Evolutionary conservation across 2,797 vertebrate genomes (phyloP), one percentile per base, ranked within the genome.

Genomic region (Poecilia picta): DNA sequence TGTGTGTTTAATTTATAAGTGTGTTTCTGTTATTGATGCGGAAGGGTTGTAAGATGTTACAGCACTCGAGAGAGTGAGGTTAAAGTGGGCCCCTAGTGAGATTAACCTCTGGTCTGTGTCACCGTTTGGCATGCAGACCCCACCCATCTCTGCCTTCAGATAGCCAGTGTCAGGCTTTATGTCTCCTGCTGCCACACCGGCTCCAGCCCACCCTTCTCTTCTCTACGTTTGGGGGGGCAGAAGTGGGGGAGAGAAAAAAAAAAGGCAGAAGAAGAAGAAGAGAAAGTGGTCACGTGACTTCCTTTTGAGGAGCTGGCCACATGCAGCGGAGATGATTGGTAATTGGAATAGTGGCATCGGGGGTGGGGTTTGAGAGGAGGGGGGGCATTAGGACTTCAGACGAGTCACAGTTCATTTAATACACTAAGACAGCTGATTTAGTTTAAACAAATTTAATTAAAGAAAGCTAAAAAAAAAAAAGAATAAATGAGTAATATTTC

Each of bases 121-220:
- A 95, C 95, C 88, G 93, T 96, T 97, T 95, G 96, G 95, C 94
- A 95, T 95, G 93, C 92, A 94, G 93, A 94, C 95, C 94, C 95
- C 95, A 94, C 96, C 95, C 95, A 91, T 94, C 95, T 85, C 92
- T 91, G 90, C 94, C 16, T 92, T 93, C 90, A 93, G 95, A 95
- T 94, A 94, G 94, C 93, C 95, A 94, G 92, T 95, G 95, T 95
- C 94, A 89, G 91, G 94, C 95, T 97, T 97, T 97, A 96, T 97
- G 96, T 97, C 94, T 95, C 91, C 90, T 92, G 93, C 91, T 93
- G 93, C 93, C 95, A 93, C 94, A 87, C 86, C 86, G 5, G 90
- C 53, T 20, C 45, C 75, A 51, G 62, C 59, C 83, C 85, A 81
- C 84, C 84, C 83, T 81, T 90, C 95, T 92, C 91, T 59, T 83